Evolutionary conservation across 2,888 invertebrate genomes (phyloP), one percentile per base, ranked within the genome.

Genomic region (Luperina nickerlii): DNA sequence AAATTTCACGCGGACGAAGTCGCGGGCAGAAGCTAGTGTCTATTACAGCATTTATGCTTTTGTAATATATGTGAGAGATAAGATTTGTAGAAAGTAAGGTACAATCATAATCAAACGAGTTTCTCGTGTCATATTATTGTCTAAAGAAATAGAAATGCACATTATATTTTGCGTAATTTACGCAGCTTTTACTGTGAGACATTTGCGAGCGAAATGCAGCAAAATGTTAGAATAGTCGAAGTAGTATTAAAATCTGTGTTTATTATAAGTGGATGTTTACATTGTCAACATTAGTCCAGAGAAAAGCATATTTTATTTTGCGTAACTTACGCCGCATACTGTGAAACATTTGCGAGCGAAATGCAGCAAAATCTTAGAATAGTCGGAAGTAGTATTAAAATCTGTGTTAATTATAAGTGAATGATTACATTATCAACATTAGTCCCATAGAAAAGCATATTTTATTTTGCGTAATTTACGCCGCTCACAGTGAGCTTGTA

Each of bases 41-140:
- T 27, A 51, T 18, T 7, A 42, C 0, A 0, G 38, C 20, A 45
- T 75, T n/a, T 45, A 76, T 13, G 27, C 54, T 57, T 63, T 51
- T 63, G 42, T 13, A 18, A 42, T 32, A 18, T 78, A 62, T 51
- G 1, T 65, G 57, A 67, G 48, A 68, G 0, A 62, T 78, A 79
- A 78, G 60, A 78, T 78, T 32, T 68, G 24, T 78, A 78, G 42
- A 24, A 24, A 11, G 11, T 77, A 78, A 78, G 57, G 0, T 20
- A 32, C 20, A 75, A 0, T 32, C n/a, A 4, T 20, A 54, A 20
- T 18, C 24, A 32, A n/a, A 0, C n/a, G 1, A 66, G 57, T 27
- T n/a, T 48, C 32, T 74, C 27, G 51, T 27, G 42, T 63, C 54
- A 45, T 65, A 51, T n/a, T 60, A 24, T 20, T 38, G 38, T 51